phyloP scores from a whole-genome alignment of 37 sponge, comb jelly and placozoan genomes.

The Trichoplax adhaerens region DNA sequence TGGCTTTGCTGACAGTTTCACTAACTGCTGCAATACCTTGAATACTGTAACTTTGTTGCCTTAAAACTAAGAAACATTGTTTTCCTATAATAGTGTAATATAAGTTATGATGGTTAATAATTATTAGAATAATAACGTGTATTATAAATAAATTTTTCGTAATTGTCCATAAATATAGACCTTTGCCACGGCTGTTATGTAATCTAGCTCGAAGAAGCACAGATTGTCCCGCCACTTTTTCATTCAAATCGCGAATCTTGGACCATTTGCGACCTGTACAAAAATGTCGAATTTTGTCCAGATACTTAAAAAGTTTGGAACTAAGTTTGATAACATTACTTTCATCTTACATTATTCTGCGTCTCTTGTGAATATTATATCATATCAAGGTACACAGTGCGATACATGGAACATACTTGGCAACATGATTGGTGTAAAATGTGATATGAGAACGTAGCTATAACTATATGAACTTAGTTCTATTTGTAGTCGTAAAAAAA shows the following conservation, averaged over 20 bases:
- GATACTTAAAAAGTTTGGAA: background rate
- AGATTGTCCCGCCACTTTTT: constrained; percentile 30
- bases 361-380: background rate
- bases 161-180: constrained; percentile 9
- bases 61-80: constrained; percentile 73
- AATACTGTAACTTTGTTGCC: constrained; percentile 75
- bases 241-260: constrained; percentile 23
- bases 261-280: constrained; percentile 60
- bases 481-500: background rate
- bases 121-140: background rate
- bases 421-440: too few relatives aligned
- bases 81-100: constrained; percentile 9
- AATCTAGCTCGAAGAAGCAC: constrained; percentile 74
- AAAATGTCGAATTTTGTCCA: background rate
- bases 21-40: constrained; percentile 61
- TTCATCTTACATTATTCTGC: background rate
- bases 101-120: too few relatives aligned
- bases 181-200: constrained; percentile 59
- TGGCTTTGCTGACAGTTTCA: constrained; percentile 71
- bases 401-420: too few relatives aligned
- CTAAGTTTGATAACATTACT: background rate
- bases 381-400: background rate
- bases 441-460: background rate
- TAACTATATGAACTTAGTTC: background rate
- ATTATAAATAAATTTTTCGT: background rate